Percentiles rank a stretch among this genome's conserved stretches.
phyloP scores from a whole-genome alignment of 2,113 vertebrate genomes.

The Riparia riparia region DNA sequence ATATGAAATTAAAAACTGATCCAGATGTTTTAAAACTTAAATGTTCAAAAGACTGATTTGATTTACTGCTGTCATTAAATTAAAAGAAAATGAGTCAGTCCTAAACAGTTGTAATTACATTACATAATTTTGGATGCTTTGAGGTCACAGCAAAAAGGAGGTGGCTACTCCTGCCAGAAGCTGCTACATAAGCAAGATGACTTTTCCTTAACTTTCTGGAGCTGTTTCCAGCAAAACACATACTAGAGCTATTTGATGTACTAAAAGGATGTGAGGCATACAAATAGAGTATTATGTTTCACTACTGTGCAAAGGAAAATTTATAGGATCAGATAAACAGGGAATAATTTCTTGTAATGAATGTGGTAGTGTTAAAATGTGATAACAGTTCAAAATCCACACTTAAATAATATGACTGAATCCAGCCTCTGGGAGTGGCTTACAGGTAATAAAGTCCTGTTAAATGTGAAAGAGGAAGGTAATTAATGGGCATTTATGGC shows the following conservation, averaged over 20 bases:
- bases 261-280: background rate
- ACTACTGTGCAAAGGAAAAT: background rate
- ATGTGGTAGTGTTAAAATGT: background rate
- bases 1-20: background rate
- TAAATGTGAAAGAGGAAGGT: background rate
- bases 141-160: background rate
- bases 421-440: background rate
- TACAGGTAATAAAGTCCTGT: background rate
- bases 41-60: background rate
- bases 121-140: background rate
- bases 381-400: background rate
- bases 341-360: background rate
- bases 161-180: background rate
- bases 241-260: background rate
- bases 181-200: background rate
- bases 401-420: background rate
- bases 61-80: background rate
- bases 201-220: background rate
- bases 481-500: background rate
- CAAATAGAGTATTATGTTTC: background rate
- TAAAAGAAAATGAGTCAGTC: background rate
- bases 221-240: background rate
- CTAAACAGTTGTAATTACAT: background rate
- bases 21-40: background rate
- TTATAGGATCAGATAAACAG: background rate